A percentile compares a stretch with the other conserved stretches of the same genome.
These are phyloP conservation scores for Seira ritae DNA, from an alignment of 2,888 invertebrate genomes.

Conservation along the genomic window DNA sequence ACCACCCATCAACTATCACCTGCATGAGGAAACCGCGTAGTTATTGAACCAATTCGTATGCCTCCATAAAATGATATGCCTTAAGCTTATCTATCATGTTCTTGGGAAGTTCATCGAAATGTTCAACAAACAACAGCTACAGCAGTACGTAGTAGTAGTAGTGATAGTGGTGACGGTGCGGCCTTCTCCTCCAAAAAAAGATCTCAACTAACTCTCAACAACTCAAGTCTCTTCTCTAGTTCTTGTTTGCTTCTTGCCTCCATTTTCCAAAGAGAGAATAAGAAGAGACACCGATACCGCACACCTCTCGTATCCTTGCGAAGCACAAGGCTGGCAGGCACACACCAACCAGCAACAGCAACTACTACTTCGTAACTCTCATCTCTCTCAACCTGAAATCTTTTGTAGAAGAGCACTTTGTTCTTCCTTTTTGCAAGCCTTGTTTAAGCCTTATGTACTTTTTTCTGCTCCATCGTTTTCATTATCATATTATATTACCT, in stretches of 20 bases:
- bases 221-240: too few species aligned
- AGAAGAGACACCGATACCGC: neutral
- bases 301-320: neutral
- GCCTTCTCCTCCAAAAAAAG: neutral
- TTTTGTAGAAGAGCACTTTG: conserved; percentile 7
- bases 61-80: neutral
- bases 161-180: neutral
- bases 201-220: too few species aligned
- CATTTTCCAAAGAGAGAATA: neutral
- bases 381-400: neutral
- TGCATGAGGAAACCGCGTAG: neutral
- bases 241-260: neutral
- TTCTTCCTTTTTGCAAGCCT: conserved; percentile 1
- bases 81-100: neutral
- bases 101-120: neutral
- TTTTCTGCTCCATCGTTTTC: conserved; percentile 11
- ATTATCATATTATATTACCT: conserved; percentile 3
- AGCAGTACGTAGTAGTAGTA: neutral
- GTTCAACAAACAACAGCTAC: neutral
- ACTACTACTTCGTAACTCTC: too few species aligned
- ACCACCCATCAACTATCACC: conserved; percentile 19
- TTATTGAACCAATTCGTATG: neutral
- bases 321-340: neutral
- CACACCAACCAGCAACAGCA: neutral
- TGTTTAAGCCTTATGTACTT: neutral